Evolutionary conservation across 2,797 vertebrate genomes (phyloP), one percentile per base, ranked within the genome.

Genomic region (Gymnoscopelus braueri): DNA sequence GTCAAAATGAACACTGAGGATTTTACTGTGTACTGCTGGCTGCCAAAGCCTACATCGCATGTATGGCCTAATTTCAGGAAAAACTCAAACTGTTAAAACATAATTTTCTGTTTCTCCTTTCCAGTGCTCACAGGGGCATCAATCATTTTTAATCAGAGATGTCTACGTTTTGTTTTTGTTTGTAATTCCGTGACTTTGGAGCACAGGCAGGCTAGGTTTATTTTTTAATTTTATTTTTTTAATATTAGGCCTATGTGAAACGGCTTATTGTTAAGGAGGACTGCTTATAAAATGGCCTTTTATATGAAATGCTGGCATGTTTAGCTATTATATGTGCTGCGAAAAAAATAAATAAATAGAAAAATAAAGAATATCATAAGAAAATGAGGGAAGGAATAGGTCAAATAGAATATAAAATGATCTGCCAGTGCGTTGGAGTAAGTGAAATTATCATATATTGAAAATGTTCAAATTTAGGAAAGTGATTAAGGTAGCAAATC

Each of bases 131-230:
- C 71, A 58, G 24, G 55, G 39, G 14, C 72, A 87, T 88, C 79
- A 85, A 74, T 89, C 79, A 88, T 82, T 62, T 75, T 77, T 76
- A 85, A 89, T 89, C 73, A 87, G 72, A 78, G 65, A 72, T 80
- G 78, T 81, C 72, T 74, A 63, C 67, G 61, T 77, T 83, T 76
- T 48, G 47, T 77, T 83, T 86, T 70, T 74, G 74, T 77, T 80
- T 86, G 68, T 67, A 56, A 73, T 83, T 82, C 80, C 73, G 64
- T 72, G 60, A 76, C 63, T 73, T 59, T 0, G 26, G 15, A 1
- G 0, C 56, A 50, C 14, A 0, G 4, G 58, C 39, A 49, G 10
- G 55, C 61, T 48, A 51, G 44, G 67, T 29, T 29, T 29, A 29
- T 29, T 44, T 44, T 44, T 9, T 10, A 39, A 39, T 67, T 64